A percentile compares a stretch with the other conserved stretches of the same genome.
phyloP scores from a whole-genome alignment of 2,797 vertebrate species.

The Chlorospingus semifuscus region DNA sequence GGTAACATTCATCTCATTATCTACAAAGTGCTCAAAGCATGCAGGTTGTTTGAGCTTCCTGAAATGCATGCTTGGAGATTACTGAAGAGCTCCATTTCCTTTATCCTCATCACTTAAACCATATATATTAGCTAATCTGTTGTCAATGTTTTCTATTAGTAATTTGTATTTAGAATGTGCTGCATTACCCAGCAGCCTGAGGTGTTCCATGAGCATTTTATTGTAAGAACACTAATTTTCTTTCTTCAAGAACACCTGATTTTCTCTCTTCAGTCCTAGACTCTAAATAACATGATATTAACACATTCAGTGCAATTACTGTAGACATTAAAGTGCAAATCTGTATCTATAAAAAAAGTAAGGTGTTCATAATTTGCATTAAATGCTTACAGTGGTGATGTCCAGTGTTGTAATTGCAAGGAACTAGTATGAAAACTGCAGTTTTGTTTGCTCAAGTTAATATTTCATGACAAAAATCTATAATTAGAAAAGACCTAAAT shows the following conservation, averaged over 20 bases:
- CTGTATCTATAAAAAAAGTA: not conserved
- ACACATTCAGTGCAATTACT: not conserved
- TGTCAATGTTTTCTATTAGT: not conserved
- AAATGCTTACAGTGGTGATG: not conserved
- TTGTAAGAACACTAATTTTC: not conserved
- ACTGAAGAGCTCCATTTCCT: not conserved
- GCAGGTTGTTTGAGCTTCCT: not conserved
- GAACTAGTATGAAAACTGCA: not conserved
- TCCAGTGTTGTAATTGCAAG: not conserved
- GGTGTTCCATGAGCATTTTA: not conserved
- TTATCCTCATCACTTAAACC: not conserved
- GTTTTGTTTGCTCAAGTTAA: not conserved
- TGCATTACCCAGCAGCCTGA: not conserved
- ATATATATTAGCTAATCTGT: not conserved
- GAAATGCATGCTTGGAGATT: not conserved
- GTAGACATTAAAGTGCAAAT: not conserved
- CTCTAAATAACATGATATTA: not conserved
- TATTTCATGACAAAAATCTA: not conserved
- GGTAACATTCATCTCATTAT: not conserved
- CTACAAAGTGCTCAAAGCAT: not conserved
- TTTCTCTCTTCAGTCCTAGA: not conserved
- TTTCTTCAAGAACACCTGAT: not conserved
- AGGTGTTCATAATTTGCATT: not conserved
- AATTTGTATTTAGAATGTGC: not conserved
- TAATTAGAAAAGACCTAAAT: not conserved